These are phyloP conservation scores for Polyommatus iphigenia DNA, from an alignment of 2,888 invertebrate genomes.

Conservation along the genomic window DNA sequence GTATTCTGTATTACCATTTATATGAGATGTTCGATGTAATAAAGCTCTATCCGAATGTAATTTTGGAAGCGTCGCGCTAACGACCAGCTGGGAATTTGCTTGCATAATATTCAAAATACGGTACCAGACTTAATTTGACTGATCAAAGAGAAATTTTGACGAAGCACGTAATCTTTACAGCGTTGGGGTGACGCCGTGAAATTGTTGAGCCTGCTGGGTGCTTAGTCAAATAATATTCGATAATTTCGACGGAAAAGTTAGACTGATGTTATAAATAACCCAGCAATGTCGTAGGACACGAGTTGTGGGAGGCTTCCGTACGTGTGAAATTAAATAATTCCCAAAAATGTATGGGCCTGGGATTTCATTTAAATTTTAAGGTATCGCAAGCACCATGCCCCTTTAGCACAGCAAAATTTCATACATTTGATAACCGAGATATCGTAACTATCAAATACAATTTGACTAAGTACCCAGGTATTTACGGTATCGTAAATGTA, in stretches of 20 bases:
- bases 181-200: not conserved
- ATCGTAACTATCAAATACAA: not conserved
- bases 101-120: slow-evolving; percentile 15
- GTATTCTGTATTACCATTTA: not conserved
- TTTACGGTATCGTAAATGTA: not conserved
- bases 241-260: not conserved
- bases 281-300: no score
- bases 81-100: slow-evolving; percentile 11
- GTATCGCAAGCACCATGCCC: not conserved
- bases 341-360: not conserved
- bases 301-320: no score
- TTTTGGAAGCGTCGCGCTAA: not conserved
- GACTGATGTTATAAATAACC: no score
- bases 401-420: not conserved
- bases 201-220: not conserved
- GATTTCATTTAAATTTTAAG: not conserved
- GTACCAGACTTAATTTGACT: slow-evolving; percentile 17
- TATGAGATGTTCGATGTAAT: not conserved
- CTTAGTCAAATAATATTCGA: not conserved
- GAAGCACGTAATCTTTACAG: not conserved
- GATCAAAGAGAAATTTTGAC: slow-evolving; percentile 22
- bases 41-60: not conserved
- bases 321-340: no score
- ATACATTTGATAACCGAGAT: not conserved
- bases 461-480: not conserved